These are phyloP conservation scores for Enteromius mattozi DNA, from an alignment of 2,797 vertebrate genomes.

Conservation along the genomic window DNA sequence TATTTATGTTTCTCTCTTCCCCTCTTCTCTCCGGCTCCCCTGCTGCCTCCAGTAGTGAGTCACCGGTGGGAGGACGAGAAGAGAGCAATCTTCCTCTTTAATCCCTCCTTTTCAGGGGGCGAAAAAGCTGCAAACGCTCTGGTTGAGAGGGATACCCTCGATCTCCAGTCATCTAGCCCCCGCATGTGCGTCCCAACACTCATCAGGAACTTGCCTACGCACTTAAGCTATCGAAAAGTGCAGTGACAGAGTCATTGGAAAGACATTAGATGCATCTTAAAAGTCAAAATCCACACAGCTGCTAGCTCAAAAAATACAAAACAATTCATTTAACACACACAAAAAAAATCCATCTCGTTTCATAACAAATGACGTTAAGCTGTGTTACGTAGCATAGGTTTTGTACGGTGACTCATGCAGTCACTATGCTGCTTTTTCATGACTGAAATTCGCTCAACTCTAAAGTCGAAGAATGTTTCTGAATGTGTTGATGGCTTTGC, in stretches of 20 bases:
- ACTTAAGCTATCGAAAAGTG: constrained; percentile 33
- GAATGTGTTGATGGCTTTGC: constrained; percentile 6
- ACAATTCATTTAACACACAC: not conserved
- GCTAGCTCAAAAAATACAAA: not conserved
- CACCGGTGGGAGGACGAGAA: constrained; percentile 49
- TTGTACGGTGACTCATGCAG: not conserved
- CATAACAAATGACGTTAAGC: not conserved
- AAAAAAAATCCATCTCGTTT: not conserved
- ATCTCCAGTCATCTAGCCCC: constrained; percentile 42
- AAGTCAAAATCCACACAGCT: constrained; percentile 3
- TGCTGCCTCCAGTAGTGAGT: constrained; percentile 43
- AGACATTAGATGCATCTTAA: not conserved
- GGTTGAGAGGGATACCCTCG: constrained; percentile 49
- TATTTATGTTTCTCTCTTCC: constrained; percentile 8
- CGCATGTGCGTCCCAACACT: constrained; percentile 22
- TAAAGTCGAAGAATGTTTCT: not conserved
- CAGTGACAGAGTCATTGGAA: not conserved
- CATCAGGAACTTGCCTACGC: constrained; percentile 25
- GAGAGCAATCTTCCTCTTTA: constrained; percentile 43
- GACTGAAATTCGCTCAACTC: not conserved
- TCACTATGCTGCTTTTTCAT: not conserved
- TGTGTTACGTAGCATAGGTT: not conserved
- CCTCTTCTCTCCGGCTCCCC: not conserved
- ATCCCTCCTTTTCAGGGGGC: constrained; percentile 45
- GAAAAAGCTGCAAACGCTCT: constrained; percentile 37